Base-by-base conservation (phyloP, 1,140 invertebrate species). In the Leptinotarsa undecemlineata region DNA sequence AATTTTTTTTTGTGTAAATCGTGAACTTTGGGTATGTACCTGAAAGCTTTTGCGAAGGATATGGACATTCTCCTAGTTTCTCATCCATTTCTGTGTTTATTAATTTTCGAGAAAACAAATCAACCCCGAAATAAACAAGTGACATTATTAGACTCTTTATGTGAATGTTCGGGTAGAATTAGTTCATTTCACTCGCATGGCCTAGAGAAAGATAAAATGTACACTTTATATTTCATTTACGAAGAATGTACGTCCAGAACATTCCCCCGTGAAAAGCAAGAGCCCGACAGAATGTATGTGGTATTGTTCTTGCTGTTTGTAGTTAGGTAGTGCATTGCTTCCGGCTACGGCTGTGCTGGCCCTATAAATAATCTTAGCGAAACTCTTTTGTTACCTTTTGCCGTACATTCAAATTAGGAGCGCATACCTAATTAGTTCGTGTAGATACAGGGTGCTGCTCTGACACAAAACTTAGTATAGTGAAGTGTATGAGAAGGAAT, bases 321-420 rank as follows among this genome's bases (percentile, higher is more conserved):
- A 57, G 51, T 57, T 57, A 57, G 51, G 51, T 57, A 42, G 33
- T 57, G 51, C 51, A 57, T 57, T 57, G 51, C 51, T 57, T 19
- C 51, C 33, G 66, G 23, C 42, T 47, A 15, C 66, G 66, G 66
- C 66, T n/a, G n/a, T 68, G 42, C 42, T 14, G 66, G 17, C 14
- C 66, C 15, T 68, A 68, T 68, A 68, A 48, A 68, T 68, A 68
- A 68, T 68, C 66, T 68, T 68, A 48, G 66, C 33, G 66, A 68
- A 68, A 26, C 66, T 68, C 66, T 66, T 66, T 66, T 66, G 63
- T 66, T 66, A 26, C 21, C 17, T 20, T 19, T 66, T 66, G 63
- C 33, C 33, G 21, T 66, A 26, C 33, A 23, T 66, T 66, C 63
- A 66, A 66, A 66, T 66, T 21, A 66, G 15, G n/a, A 66, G 13